These are phyloP conservation scores for Brachyopa scutellaris DNA, from an alignment of 2,888 invertebrate genomes.

Conservation along the genomic window DNA sequence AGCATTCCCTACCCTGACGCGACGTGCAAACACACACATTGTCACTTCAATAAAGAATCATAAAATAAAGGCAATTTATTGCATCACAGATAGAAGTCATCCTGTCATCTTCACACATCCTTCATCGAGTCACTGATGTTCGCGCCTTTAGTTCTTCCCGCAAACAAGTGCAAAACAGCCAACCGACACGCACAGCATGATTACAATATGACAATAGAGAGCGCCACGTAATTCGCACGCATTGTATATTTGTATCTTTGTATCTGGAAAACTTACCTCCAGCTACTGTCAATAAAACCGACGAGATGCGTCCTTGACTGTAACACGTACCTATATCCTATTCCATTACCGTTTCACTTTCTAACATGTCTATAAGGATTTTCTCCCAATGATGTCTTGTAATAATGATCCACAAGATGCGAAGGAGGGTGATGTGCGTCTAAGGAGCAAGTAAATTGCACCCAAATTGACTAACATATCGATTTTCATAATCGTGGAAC, in stretches of 20 bases:
- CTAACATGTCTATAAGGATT: constrained; percentile 67
- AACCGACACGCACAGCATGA: constrained; percentile 43
- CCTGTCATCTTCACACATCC: constrained; percentile 57
- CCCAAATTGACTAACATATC: constrained; percentile 72
- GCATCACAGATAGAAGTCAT: constrained; percentile 34
- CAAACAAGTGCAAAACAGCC: constrained; percentile 19
- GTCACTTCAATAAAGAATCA: constrained; percentile 41
- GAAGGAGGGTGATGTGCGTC: neutral
- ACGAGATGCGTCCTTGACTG: constrained; percentile 47
- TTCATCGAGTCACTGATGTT: constrained; percentile 33
- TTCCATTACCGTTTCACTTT: constrained; percentile 59
- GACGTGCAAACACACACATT: constrained; percentile 15
- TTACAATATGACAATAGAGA: constrained; percentile 34
- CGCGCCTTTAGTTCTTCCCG: constrained; percentile 38
- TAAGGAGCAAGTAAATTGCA: constrained; percentile 58
- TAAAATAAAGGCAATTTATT: constrained; percentile 59
- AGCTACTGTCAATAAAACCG: constrained; percentile 37
- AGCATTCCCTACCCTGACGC: neutral
- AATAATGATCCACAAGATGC: constrained; percentile 45
- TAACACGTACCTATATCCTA: constrained; percentile 49
- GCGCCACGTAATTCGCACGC: constrained; percentile 1
- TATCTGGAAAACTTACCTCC: neutral
- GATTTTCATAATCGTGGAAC: constrained; percentile 70
- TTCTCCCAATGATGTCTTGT: constrained; percentile 34
- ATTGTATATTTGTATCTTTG: neutral